Evolutionary conservation across 2,797 vertebrate species (phyloP), one percentile per base, ranked within the genome.

Genomic region (Poecile montanus): DNA sequence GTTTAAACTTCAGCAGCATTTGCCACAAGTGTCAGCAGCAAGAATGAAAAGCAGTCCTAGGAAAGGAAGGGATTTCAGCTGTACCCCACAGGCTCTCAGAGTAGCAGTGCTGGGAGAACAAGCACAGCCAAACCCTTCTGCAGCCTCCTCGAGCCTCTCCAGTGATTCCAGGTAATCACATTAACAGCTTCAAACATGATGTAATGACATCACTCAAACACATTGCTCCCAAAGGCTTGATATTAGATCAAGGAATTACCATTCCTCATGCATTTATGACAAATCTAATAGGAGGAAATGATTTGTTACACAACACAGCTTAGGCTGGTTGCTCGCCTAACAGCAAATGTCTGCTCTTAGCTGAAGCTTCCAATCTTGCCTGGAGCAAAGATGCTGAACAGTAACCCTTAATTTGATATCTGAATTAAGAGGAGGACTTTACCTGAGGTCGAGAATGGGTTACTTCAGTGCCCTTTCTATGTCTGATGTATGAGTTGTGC

Each of bases 161-260:
- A 81, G 2, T 47, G 90, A 91, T 42, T 83, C 68, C 88, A 97
- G 96, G 93, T 96, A 97, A 97, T 95, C 96, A 60, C 47, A 94
- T 97, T 95, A 97, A 88, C 89, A 70, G 93, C 81, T 91, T 73
- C 93, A 42, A 91, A 83, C 67, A 36, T 88, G 83, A 73, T 56
- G 81, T 48, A 47, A 88, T 96, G 97, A 96, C 96, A 97, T 97
- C 97, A 96, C 53, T 96, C 97, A 94, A 87, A 89, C 79, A 74
- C 73, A 97, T 66, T 60, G 92, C 78, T 97, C 97, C 97, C 96
- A 40, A 82, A 89, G 91, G 96, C 77, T 88, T 91, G 79, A 32
- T 85, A 88, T 85, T 85, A 94, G 91, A 94, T 93, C 78, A 75
- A 85, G 74, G 76, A 90, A 96, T 95, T 94, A 86, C 73, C 91